Evolutionary conservation across 2,797 vertebrate genomes (phyloP).

Genomic region (Tokudaia tokunoshimensis): DNA sequence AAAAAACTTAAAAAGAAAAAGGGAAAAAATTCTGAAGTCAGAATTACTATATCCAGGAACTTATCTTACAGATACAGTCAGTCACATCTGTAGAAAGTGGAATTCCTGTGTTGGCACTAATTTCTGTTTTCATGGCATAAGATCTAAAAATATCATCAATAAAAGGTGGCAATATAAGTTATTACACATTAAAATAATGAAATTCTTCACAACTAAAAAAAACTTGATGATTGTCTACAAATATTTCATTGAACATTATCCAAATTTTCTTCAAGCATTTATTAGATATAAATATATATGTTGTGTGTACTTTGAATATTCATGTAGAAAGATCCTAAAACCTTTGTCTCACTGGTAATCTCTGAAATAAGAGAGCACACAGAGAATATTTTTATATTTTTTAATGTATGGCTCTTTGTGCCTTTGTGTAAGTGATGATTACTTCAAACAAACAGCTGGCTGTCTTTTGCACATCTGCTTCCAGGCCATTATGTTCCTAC

Average conservation of each 20-base stretch:
- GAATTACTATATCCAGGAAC: slow-evolving; percentile 36
- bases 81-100: not conserved
- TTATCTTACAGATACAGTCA: not conserved
- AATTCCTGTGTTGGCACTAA: slow-evolving; percentile 3
- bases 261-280: slow-evolving; percentile 20
- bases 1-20: not conserved
- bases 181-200: slow-evolving; percentile 38
- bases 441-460: slow-evolving; percentile 45
- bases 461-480: slow-evolving; percentile 23
- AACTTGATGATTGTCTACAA: slow-evolving; percentile 31
- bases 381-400: slow-evolving; percentile 1
- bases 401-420: not conserved
- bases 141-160: slow-evolving; percentile 37
- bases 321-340: slow-evolving; percentile 7
- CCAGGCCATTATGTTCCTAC: not conserved
- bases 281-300: slow-evolving; percentile 1
- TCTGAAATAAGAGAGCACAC: slow-evolving; percentile 19
- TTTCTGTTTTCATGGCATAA: slow-evolving; percentile 2
- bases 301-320: not conserved
- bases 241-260: not conserved
- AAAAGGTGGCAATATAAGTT: slow-evolving; percentile 36
- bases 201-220: slow-evolving; percentile 37
- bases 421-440: slow-evolving; percentile 9
- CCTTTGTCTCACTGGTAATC: not conserved
- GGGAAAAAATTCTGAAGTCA: not conserved